These are phyloP conservation scores for Theristicus caerulescens DNA, from an alignment of 2,113 vertebrate genomes.

Conservation along the genomic window DNA sequence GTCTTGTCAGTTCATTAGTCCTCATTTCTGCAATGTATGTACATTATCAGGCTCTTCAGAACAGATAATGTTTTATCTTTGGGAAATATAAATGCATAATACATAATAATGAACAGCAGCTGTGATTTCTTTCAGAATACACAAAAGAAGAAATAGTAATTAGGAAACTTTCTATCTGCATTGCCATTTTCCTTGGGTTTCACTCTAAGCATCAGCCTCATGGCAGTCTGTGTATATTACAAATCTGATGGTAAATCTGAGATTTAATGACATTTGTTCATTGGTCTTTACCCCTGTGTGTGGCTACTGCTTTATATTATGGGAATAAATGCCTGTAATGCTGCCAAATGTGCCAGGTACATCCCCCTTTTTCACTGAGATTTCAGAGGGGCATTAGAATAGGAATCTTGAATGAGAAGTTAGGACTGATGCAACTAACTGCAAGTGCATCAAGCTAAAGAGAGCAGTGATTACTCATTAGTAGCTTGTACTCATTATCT, in stretches of 20 bases:
- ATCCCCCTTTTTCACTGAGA: not conserved
- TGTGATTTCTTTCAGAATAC: not conserved
- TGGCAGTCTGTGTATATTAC: not conserved
- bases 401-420: not conserved
- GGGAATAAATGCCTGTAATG: not conserved
- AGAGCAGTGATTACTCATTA: not conserved
- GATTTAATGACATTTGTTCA: not conserved
- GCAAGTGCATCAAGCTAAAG: not conserved
- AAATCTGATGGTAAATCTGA: not conserved
- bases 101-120: not conserved
- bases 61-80: not conserved
- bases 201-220: not conserved
- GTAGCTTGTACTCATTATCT: not conserved
- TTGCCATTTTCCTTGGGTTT: not conserved
- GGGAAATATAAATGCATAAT: not conserved
- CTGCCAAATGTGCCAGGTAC: not conserved
- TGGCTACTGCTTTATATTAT: not conserved
- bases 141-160: not conserved
- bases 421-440: not conserved
- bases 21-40: not conserved
- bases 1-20: not conserved
- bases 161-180: not conserved
- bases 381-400: not conserved
- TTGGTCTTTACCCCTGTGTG: not conserved
- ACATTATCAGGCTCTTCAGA: not conserved